Evolutionary conservation across 2,888 invertebrate species (phyloP), one percentile per base, ranked within the genome.

Genomic region (Aspidapion aeneum): DNA sequence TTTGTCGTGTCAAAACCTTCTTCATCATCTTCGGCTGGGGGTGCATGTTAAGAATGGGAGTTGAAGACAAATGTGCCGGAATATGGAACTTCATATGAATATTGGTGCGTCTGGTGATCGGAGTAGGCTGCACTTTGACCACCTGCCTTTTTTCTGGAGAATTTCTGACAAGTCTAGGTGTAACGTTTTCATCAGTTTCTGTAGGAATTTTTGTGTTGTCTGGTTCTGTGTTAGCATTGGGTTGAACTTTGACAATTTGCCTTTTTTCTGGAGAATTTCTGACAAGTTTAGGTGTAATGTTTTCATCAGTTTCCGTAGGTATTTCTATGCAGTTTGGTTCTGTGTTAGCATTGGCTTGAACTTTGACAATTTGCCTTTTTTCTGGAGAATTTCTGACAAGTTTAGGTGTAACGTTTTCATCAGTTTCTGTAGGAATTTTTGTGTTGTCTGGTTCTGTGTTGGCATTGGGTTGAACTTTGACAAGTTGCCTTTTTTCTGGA

Each of bases 1-100:
- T 35, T 12, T 35, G 35, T 12, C 12, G 35, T 12, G 35, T 35
- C 12, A 12, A 35, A 3, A 35, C 35, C 12, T 35, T 35, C 5
- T 35, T 35, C 12, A 35, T 12, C 5, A 35, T 7, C 12, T 35
- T 35, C 35, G 35, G 35, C 35, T 35, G 35, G 12, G 35, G 35
- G 12, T 35, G 35, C 35, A 35, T 35, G 12, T 35, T 35, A 35
- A 35, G 35, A 12, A 64, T 63, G 17, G 70, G 70, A 2, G 70
- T 70, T 1, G 70, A 70, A 18, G 68, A 66, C 57, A 68, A 67
- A 48, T 69, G 67, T 52, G 64, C 50, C 20, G 69, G 67, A 19
- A 65, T 57, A 17, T 66, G 63, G 19, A 69, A 68, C 55, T 64
- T 67, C 60, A 69, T 66, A 9, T 62, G 58, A 50, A 63, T 48